Evolutionary conservation across 2,113 vertebrate genomes (phyloP), one percentile per base, ranked within the genome.

Genomic region (Phylloscopus trochilus): DNA sequence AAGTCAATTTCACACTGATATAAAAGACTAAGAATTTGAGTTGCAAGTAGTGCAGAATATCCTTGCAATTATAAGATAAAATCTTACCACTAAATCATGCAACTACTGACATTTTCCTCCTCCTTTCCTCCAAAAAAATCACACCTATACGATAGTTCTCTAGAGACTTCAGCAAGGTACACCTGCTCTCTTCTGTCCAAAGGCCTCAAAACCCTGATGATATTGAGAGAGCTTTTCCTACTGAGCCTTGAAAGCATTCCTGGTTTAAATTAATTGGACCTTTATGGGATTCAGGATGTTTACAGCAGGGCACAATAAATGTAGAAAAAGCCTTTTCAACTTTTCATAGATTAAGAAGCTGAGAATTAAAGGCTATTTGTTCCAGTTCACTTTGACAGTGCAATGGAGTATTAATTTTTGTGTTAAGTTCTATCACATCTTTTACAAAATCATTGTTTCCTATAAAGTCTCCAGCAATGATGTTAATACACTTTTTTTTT

Each of bases 391-490:
- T 66, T 27, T 39, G 66, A 64, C 90, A 92, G 23, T 33, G 18
- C 62, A 73, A 62, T 9, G 31, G 55, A 79, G 60, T 39, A 81
- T 92, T 92, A 64, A 92, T 93, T 96, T 96, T 99, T 20, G 59
- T 86, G 88, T 99, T 99, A 18, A 99, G 98, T 5, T 85, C 73
- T 31, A 99, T 98, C 70, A 99, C 98, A 9, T 98, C 97, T 4
- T 97, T 89, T 69, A 99, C 98, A 77, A 99, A 98, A 5, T 98
- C 94, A 18, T 97, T 63, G 0, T 96, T 96, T 7, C 98, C 98
- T 60, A 99, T 95, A 6, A 99, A 99, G 96, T 99, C 99, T 15
- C 98, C 99, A 4, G 99, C 99, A 59, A 99, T 98, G 26, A 99
- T 98, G 97, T 99, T 99, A 83, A 99, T 96, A 72, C 98, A 97